Conservation (phyloP, 2,113 vertebrate genomes). For the Athene cunicularia region DNA sequence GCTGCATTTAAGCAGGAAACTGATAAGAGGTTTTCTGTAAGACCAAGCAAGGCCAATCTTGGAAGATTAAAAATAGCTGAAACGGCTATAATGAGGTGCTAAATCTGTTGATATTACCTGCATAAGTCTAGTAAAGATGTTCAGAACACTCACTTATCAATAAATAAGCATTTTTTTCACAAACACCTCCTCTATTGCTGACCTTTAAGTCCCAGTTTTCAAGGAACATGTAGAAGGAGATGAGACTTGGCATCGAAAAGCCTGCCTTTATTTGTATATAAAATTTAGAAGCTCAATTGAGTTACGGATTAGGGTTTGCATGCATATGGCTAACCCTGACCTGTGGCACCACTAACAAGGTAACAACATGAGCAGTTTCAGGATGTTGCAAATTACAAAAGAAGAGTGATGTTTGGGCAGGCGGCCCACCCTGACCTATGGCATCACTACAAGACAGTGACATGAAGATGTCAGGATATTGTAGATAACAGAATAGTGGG, state of each 20-base stretch:
- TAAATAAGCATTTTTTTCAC: neutral
- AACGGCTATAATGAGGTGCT: neutral
- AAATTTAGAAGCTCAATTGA: neutral
- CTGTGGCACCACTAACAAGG: neutral
- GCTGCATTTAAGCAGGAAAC: neutral
- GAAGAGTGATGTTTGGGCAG: neutral
- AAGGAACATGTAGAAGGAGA: neutral
- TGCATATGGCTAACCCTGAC: neutral
- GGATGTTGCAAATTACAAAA: neutral
- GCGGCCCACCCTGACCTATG: neutral
- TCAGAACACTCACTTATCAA: neutral
- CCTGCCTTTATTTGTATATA: neutral
- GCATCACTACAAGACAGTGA: neutral
- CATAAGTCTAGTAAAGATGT: neutral
- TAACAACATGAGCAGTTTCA: neutral
- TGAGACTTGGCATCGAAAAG: neutral
- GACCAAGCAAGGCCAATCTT: neutral
- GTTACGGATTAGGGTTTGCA: neutral
- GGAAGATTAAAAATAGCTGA: neutral
- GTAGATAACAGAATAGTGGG: rapidly evolving
- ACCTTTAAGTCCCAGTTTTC: neutral
- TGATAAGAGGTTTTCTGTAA: neutral
- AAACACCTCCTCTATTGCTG: neutral
- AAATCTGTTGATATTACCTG: neutral
- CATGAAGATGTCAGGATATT: neutral